These are phyloP conservation scores for Pavo muticus DNA, from an alignment of 2,113 vertebrate genomes.

Conservation along the genomic window DNA sequence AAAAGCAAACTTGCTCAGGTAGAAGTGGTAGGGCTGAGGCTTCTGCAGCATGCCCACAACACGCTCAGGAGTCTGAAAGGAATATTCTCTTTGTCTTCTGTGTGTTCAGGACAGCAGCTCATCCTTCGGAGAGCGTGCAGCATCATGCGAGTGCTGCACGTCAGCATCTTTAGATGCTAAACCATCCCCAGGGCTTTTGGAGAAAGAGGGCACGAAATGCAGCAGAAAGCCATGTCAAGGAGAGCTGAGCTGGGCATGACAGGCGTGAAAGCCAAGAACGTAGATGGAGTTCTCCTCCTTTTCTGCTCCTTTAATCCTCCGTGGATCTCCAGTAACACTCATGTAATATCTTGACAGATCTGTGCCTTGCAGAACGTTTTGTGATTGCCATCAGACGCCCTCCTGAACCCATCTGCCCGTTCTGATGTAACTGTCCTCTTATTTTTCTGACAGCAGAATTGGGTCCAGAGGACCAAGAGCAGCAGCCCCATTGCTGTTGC, in stretches of 20 bases:
- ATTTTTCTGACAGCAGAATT: not conserved
- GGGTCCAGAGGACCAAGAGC: not conserved
- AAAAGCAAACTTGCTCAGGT: not conserved
- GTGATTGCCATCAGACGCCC: fast-evolving
- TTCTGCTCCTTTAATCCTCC: not conserved
- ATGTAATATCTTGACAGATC: not conserved
- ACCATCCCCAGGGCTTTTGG: conserved; percentile 14
- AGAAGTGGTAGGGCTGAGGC: not conserved
- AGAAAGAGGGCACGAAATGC: not conserved
- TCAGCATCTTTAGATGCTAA: conserved; percentile 17
- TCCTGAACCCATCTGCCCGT: not conserved
- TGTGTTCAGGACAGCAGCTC: not conserved
- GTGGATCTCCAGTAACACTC: not conserved
- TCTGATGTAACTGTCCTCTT: not conserved
- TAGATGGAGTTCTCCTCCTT: not conserved
- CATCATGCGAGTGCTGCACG: not conserved
- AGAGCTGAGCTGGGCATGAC: not conserved
- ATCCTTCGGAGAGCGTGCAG: not conserved
- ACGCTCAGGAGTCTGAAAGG: not conserved
- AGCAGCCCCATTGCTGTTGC: not conserved
- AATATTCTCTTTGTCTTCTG: conserved; percentile 2
- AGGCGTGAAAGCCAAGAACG: not conserved
- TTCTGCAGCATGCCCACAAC: not conserved
- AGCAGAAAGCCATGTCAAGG: not conserved
- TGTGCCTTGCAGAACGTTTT: not conserved